Evolutionary conservation across 35 echinoderm and acorn worm species (phyloP), one percentile per base, ranked within the genome.

Genomic region (Apostichopus californicus): DNA sequence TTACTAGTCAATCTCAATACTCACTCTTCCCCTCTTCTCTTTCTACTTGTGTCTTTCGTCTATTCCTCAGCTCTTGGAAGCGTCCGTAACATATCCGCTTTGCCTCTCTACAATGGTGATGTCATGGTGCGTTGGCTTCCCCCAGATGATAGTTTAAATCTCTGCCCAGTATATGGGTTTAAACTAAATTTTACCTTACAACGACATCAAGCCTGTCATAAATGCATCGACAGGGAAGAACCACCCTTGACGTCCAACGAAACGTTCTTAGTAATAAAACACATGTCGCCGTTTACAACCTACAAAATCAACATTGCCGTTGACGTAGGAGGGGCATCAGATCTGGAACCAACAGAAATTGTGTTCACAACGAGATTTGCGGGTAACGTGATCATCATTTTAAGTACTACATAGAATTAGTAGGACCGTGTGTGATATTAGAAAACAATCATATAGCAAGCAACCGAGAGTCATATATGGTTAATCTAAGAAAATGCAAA

Each of bases 281-380:
- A 21, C 8, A 13, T 24, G 17, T 75, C 71, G 6, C 71, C 71
- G 20, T 75, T 75, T 75, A 75, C 71, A 20, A 75, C 71, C 17
- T 75, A 75, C 71, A 75, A 75, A 22, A 18, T 75, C 71, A 75
- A 75, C 71, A 75, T 75, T 75, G 71, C 71, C n/a, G 71, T 75
- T 20, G 71, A 75, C n/a, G n/a, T 75, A 22, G 71, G 17, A 18
- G 17, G 20, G 2, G 71, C 6, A 6, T 18, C 71, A 14, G 17
- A 14, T 20, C 6, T 75, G 71, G 12, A 7, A 18, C 17, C 17
- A 13, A 75, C 71, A 18, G 71, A 75, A 0, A 75, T 18, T 18
- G 20, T 75, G 20, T 75, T 75, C 5, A 75, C 71, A 6, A 75
- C 71, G 17, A 75, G 20, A 75, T 75, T 75, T n/a, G 71, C 71